Conservation (phyloP, 2,113 vertebrate genomes). For the Pteruthius melanotis region DNA sequence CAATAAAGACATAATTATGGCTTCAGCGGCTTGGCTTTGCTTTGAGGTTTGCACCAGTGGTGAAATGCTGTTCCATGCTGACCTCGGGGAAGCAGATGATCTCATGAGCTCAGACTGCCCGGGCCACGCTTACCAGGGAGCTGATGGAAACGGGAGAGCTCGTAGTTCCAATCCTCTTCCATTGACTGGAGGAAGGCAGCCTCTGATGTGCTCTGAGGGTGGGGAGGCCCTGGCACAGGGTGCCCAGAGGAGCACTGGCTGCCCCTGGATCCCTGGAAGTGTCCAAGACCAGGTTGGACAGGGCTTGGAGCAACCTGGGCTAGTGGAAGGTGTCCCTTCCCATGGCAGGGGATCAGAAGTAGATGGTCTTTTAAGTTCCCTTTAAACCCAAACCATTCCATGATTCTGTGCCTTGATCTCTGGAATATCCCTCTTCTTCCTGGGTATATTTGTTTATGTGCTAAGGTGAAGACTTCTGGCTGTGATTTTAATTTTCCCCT, state of each 20-base stretch:
- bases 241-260: background rate
- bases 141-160: background rate
- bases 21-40: constrained; percentile 18
- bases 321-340: fast-evolving
- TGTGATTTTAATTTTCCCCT: background rate
- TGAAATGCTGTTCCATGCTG: constrained; percentile 38
- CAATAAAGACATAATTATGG: constrained; percentile 43
- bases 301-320: background rate
- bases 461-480: background rate
- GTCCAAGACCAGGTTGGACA: fast-evolving
- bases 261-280: background rate
- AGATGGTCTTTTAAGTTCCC: background rate
- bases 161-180: background rate
- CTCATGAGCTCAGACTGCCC: constrained; percentile 19
- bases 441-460: background rate
- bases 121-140: background rate
- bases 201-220: background rate
- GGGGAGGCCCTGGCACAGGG: background rate
- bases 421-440: background rate
- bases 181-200: background rate
- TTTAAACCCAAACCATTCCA: background rate
- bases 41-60: constrained; percentile 14
- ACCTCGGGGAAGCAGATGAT: constrained; percentile 27
- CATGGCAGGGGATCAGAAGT: background rate
- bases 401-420: background rate